These are phyloP conservation scores for Tarsius wallacei DNA, from an alignment of 2,797 vertebrate species.

Conservation along the genomic window DNA sequence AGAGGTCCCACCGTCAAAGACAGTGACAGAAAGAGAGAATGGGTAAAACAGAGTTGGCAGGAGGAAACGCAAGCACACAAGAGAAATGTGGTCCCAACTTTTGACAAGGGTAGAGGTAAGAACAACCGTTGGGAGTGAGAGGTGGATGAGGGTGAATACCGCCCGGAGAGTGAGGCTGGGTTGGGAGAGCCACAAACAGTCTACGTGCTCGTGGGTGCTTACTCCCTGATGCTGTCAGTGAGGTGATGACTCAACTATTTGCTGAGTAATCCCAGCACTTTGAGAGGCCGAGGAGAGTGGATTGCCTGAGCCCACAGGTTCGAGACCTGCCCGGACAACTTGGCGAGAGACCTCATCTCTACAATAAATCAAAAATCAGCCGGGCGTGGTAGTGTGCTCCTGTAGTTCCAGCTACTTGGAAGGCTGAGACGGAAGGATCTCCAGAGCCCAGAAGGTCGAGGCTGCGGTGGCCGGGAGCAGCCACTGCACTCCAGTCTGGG, in stretches of 20 bases:
- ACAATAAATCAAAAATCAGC: no score
- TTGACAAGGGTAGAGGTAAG: not conserved
- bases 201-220: rapidly evolving
- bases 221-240: not conserved
- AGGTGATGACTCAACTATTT: not conserved
- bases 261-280: not conserved
- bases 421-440: no score
- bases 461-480: no score
- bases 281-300: no score
- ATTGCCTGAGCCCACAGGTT: no score
- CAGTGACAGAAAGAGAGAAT: not conserved
- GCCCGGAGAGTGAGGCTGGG: not conserved
- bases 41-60: not conserved
- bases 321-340: no score
- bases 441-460: no score
- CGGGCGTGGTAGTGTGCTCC: no score
- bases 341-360: no score
- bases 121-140: not conserved
- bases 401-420: no score
- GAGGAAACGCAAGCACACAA: not conserved
- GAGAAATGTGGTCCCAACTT: not conserved
- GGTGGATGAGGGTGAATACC: not conserved
- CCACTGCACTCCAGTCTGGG: no score
- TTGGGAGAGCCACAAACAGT: not conserved
- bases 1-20: not conserved